Evolutionary conservation across 92 coral and sea anemone species (phyloP), one percentile per base, ranked within the genome.

Genomic region (Hydrozoanthus gracilis): DNA sequence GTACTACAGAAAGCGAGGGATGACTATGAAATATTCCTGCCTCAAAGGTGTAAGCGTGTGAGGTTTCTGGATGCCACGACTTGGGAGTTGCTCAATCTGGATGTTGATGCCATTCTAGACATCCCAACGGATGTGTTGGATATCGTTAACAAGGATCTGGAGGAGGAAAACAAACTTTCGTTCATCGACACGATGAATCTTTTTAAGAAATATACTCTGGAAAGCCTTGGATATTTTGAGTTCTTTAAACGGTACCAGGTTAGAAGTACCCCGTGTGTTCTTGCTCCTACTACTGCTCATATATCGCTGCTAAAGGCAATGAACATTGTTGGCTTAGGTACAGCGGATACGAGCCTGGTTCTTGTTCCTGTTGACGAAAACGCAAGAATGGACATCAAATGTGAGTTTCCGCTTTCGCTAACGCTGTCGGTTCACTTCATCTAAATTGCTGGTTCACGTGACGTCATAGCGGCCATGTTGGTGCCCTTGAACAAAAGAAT

Each of bases 11-110:
- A 65, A 5, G 98, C 97, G 2, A 90, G 77, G 73, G 82, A 78
- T 15, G 92, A 87, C 15, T 17, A 52, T 7, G 54, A 89, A 88
- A 77, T 89, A 17, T 88, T 45, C 45, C 72, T 93, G 47, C 96
- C 96, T 61, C 91, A 91, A 16, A 88, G 83, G 73, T 79, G 88
- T 12, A 71, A 89, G 47, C 76, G 85, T 18, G 88, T 67, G 35
- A 77, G 60, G 73, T 66, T 84, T 45, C 70, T 84, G 66, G 89
- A 90, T 9, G 94, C 88, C 13, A 87, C 96, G 4, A 84, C 76
- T 55, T 96, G 98, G 98, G 92, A 96, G 54, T 91, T 96, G 15
- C 93, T 96, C 39, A 96, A 96, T 75, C 76, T 96, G 56, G 95
- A 96, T 61, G 92, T 90, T 13, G 98, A 94, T 78, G 88, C 83